Conservation (phyloP, 2,888 invertebrate species). For the Caenorhabditis parvicauda region DNA sequence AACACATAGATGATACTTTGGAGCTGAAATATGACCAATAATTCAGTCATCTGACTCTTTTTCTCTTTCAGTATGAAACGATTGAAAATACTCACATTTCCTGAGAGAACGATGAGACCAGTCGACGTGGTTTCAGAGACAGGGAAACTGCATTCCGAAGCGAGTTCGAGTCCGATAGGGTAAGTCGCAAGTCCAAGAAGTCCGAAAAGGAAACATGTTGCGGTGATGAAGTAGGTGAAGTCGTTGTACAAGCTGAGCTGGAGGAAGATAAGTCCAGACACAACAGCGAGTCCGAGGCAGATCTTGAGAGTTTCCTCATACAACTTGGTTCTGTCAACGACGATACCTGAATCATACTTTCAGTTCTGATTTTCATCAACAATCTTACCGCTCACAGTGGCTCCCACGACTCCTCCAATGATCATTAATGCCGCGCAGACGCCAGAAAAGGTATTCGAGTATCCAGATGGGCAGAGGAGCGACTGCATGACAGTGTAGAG, state of each 20-base stretch:
- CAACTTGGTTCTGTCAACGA: constrained; percentile 66
- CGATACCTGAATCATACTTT: constrained; percentile 43
- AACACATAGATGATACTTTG: constrained; percentile 57
- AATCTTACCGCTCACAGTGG: constrained; percentile 44
- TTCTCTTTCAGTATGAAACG: not conserved
- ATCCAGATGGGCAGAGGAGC: constrained; percentile 67
- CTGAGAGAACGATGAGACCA: constrained; percentile 66
- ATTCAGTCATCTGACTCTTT: not conserved
- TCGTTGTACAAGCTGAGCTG: constrained; percentile 44
- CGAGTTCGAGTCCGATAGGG: constrained; percentile 66
- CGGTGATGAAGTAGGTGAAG: constrained; percentile 53
- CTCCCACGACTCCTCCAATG: constrained; percentile 63
- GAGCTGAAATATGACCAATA: constrained; percentile 29
- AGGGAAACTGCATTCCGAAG: constrained; percentile 67
- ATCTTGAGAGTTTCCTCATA: constrained; percentile 67
- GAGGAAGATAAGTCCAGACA: constrained; percentile 57
- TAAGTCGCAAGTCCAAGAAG: constrained; percentile 67
- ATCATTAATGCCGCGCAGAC: constrained; percentile 64
- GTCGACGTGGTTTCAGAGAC: constrained; percentile 67
- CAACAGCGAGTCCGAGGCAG: constrained; percentile 54
- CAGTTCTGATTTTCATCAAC: not conserved
- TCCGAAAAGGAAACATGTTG: constrained; percentile 64
- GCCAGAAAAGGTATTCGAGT: constrained; percentile 64
- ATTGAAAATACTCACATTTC: constrained; percentile 64
- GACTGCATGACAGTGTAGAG: constrained; percentile 63